Evolutionary conservation across 2,888 invertebrate species (phyloP).

Genomic region (Corbicula japonica): DNA sequence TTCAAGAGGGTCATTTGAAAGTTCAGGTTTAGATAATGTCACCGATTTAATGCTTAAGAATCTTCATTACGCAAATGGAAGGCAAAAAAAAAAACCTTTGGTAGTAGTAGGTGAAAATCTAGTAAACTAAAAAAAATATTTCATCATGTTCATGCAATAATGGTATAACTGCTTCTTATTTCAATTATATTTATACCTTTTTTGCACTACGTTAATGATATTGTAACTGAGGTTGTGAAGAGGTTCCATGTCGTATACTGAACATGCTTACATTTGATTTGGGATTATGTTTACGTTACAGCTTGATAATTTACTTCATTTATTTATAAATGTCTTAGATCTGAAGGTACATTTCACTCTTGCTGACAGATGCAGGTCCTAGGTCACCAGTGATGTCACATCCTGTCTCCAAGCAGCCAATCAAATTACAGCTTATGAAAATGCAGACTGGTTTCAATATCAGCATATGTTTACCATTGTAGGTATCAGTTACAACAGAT

Average conservation of each 20-base stretch:
- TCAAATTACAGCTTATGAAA: conserved; percentile 37
- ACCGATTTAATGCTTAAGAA: conserved; percentile 1
- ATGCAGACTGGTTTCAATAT: conserved; percentile 58
- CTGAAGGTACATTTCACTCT: conserved; percentile 56
- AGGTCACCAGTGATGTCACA: conserved; percentile 66
- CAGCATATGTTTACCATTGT: conserved; percentile 60
- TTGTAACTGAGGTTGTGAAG: no score
- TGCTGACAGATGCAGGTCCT: conserved; percentile 62
- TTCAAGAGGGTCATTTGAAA: conserved; percentile 63
- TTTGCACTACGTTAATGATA: no score
- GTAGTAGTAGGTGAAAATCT: no score
- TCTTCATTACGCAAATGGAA: not conserved
- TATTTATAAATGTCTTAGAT: conserved; percentile 59
- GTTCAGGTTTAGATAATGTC: conserved; percentile 51
- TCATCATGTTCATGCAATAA: no score
- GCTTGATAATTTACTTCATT: conserved; percentile 58
- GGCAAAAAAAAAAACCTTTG: no score
- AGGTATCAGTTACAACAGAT: conserved; percentile 57
- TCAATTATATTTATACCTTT: no score
- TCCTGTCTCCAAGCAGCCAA: conserved; percentile 62
- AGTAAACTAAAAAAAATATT: no score
- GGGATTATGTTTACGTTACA: conserved; percentile 53
- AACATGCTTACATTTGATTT: conserved; percentile 50
- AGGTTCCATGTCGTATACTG: no score
- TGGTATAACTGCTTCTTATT: no score